Evolutionary conservation across 2,797 vertebrate genomes (phyloP).

Genomic region (Rousettus madagascariensis): DNA sequence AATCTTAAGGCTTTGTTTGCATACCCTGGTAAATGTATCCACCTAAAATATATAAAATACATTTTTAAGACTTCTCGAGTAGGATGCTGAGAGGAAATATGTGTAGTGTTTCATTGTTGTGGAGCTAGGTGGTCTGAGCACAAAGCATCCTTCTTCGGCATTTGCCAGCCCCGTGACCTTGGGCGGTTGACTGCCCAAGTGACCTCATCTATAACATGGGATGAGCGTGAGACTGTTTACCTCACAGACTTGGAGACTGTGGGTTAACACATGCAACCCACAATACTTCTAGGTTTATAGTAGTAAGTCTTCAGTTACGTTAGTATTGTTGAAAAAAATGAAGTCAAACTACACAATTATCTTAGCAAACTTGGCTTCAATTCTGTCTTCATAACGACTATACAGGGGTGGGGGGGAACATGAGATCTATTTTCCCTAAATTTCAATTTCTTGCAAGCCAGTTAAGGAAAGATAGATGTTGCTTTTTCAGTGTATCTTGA

Average conservation of each 20-base stretch:
- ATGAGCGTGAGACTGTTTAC: background rate
- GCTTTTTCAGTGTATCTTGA: background rate
- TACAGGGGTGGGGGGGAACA: background rate
- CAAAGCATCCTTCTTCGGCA: background rate
- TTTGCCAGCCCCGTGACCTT: background rate
- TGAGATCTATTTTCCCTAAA: background rate
- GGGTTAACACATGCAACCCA: background rate
- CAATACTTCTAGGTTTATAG: background rate
- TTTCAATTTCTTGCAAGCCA: background rate
- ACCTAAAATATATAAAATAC: background rate
- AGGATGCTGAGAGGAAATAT: background rate
- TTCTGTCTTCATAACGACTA: background rate
- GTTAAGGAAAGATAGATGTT: background rate
- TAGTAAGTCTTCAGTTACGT: background rate
- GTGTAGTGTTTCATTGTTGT: background rate
- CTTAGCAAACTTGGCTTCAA: background rate
- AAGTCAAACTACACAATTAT: background rate
- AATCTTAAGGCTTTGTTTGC: background rate
- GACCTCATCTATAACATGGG: background rate
- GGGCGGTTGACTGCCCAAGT: rapidly evolving
- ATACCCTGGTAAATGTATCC: background rate
- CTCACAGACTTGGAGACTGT: background rate
- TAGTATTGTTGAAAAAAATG: background rate
- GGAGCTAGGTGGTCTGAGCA: background rate
- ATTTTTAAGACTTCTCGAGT: background rate